Evolutionary conservation across 2,113 vertebrate species (phyloP).

Genomic region (Entelurus aequoreus): DNA sequence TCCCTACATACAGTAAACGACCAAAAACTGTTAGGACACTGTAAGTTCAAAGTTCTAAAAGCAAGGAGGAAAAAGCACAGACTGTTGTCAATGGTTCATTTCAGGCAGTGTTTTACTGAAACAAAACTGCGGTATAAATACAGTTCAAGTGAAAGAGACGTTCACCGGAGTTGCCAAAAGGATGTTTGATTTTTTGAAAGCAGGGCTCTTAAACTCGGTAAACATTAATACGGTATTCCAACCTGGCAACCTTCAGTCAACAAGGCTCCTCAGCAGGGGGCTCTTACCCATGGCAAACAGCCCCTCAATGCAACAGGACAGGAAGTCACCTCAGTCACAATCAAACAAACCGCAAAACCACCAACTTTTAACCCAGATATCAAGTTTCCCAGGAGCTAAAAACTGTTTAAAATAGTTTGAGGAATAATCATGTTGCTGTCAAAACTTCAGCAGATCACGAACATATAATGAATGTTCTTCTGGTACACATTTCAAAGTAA

Average conservation of each 20-base stretch:
- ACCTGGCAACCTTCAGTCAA: constrained; percentile 50
- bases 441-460: constrained; percentile 61
- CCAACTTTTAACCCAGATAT: constrained; percentile 44
- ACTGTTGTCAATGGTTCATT: neutral
- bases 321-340: constrained; percentile 63
- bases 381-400: constrained; percentile 48
- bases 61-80: neutral
- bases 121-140: constrained; percentile 8
- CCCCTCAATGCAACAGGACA: constrained; percentile 50
- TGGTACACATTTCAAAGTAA: constrained; percentile 63
- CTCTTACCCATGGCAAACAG: constrained; percentile 58
- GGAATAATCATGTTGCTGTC: constrained; percentile 68
- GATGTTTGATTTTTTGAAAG: constrained; percentile 2
- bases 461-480: constrained; percentile 63
- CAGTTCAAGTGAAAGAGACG: constrained; percentile 1
- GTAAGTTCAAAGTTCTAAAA: constrained; percentile 12
- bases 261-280: constrained; percentile 43
- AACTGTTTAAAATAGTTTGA: constrained; percentile 58
- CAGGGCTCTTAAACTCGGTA: constrained; percentile 27
- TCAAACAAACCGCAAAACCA: constrained; percentile 37
- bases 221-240: constrained; percentile 56
- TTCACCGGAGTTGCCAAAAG: neutral
- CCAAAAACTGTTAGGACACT: constrained; percentile 16
- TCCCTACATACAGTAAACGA: constrained; percentile 31
- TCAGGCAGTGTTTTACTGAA: neutral